A percentile compares a stretch with the other conserved stretches of the same genome.
These are phyloP conservation scores for Sphinx pinastri DNA, from an alignment of 2,888 invertebrate genomes.

Conservation along the genomic window DNA sequence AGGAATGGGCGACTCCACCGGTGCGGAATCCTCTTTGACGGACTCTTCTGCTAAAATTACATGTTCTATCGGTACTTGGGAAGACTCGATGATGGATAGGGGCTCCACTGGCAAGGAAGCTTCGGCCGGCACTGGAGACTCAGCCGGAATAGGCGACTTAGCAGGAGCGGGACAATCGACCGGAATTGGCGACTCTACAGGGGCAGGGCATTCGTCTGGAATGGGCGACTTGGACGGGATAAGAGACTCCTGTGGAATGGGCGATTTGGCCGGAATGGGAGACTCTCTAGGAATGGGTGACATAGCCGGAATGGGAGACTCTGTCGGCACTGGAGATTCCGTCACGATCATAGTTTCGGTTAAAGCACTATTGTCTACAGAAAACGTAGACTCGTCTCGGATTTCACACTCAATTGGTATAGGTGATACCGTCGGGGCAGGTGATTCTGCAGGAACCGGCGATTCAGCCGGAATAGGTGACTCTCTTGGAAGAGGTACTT, in stretches of 20 bases:
- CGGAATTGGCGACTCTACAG: conserved; percentile 32
- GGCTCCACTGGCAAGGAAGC: conserved; percentile 40
- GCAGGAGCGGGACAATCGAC: conserved; percentile 37
- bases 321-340: conserved; percentile 34
- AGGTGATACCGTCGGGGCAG: conserved; percentile 39
- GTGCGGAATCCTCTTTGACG: neutral
- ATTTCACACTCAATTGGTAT: conserved; percentile 38
- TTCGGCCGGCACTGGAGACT: conserved; percentile 41
- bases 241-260: conserved; percentile 33
- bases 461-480: conserved; percentile 34
- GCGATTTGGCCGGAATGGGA: conserved; percentile 36
- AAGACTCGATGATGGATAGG: conserved; percentile 37
- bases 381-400: conserved; percentile 36
- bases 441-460: conserved; percentile 36
- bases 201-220: conserved; percentile 34
- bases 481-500: conserved; percentile 34
- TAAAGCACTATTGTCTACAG: neutral
- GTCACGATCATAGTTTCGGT: conserved; percentile 7
- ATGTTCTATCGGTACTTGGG: conserved; percentile 36
- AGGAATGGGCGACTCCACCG: conserved; percentile 21
- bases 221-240: conserved; percentile 32
- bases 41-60: conserved; percentile 4
- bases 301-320: conserved; percentile 43
- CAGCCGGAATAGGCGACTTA: conserved; percentile 32
- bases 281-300: conserved; percentile 40